phyloP scores from a whole-genome alignment of 2,888 invertebrate genomes.

The Nephrotoma guestfalica region DNA sequence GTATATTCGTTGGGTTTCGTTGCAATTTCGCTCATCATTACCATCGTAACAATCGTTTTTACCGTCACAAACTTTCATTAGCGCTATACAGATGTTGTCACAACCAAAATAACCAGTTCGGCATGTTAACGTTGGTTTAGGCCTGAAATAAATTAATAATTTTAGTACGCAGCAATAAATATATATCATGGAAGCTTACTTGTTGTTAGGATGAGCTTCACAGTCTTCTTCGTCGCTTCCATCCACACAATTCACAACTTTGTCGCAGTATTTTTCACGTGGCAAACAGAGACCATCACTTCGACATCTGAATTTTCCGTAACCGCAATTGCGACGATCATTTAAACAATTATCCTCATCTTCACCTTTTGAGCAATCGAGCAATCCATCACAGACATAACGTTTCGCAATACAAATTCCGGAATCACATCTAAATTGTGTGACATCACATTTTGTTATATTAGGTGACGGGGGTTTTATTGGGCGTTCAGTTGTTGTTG shows the following conservation, averaged over 20 bases:
- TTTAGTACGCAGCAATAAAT: not conserved
- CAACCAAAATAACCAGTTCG: conserved; percentile 37
- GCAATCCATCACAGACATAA: conserved; percentile 37
- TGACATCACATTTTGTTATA: conserved; percentile 26
- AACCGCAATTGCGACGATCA: conserved; percentile 25
- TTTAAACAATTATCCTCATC: conserved; percentile 41
- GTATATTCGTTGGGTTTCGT: conserved; percentile 31
- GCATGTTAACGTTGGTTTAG: not conserved
- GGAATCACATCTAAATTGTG: conserved; percentile 17
- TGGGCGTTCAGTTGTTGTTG: conserved; percentile 22
- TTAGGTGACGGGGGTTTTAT: conserved; percentile 16
- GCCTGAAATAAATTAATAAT: not conserved
- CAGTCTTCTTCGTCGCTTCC: conserved; percentile 38
- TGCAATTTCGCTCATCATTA: conserved; percentile 56
- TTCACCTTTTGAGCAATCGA: conserved; percentile 44
- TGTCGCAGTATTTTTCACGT: conserved; percentile 35
- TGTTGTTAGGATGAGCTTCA: conserved; percentile 14
- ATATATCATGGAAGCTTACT: not conserved
- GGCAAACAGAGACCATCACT: conserved; percentile 47
- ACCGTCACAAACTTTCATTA: conserved; percentile 49
- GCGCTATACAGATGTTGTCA: conserved; percentile 44
- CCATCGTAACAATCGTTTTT: conserved; percentile 57
- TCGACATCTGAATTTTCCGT: conserved; percentile 40
- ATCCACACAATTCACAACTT: conserved; percentile 38
- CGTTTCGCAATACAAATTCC: conserved; percentile 42